A percentile compares a stretch with the other conserved stretches of the same genome.
phyloP scores from a whole-genome alignment of 2,888 invertebrate species.

The Tillus elongatus region DNA sequence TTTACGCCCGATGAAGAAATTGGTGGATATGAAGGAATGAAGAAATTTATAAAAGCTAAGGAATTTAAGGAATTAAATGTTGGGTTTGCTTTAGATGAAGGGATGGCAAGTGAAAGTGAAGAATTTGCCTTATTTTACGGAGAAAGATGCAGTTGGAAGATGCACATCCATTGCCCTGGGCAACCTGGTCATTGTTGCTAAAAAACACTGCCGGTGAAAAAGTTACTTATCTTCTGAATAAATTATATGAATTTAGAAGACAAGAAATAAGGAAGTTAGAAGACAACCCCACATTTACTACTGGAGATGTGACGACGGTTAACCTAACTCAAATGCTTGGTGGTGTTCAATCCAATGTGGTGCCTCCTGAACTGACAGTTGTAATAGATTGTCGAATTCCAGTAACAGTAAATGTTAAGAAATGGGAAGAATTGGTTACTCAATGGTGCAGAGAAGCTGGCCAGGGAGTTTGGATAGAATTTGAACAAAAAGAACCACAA shows the following conservation, averaged over 20 bases:
- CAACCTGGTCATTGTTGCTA: constrained; percentile 70
- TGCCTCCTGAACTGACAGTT: constrained; percentile 71
- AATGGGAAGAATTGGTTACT: constrained; percentile 47
- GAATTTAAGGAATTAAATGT: constrained; percentile 71
- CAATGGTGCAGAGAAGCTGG: constrained; percentile 50
- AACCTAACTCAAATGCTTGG: constrained; percentile 81
- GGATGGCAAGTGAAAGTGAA: constrained; percentile 61
- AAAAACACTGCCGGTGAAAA: constrained; percentile 80
- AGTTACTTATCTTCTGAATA: constrained; percentile 60
- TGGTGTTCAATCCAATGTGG: constrained; percentile 84
- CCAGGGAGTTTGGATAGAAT: constrained; percentile 46
- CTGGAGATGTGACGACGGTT: constrained; percentile 80
- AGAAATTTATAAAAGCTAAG: constrained; percentile 59
- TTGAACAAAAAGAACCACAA: constrained; percentile 45
- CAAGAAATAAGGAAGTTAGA: constrained; percentile 58
- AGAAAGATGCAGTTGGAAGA: constrained; percentile 74
- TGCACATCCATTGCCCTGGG: constrained; percentile 72
- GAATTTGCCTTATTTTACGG: constrained; percentile 62
- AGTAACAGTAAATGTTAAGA: constrained; percentile 50
- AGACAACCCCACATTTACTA: constrained; percentile 53
- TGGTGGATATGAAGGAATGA: constrained; percentile 76
- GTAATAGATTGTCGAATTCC: constrained; percentile 68
- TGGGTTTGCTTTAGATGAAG: constrained; percentile 83
- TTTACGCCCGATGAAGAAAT: constrained; percentile 92
- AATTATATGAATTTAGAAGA: constrained; percentile 61